Conservation (phyloP, 2,113 vertebrate species). For the Ammodytes dubius region DNA sequence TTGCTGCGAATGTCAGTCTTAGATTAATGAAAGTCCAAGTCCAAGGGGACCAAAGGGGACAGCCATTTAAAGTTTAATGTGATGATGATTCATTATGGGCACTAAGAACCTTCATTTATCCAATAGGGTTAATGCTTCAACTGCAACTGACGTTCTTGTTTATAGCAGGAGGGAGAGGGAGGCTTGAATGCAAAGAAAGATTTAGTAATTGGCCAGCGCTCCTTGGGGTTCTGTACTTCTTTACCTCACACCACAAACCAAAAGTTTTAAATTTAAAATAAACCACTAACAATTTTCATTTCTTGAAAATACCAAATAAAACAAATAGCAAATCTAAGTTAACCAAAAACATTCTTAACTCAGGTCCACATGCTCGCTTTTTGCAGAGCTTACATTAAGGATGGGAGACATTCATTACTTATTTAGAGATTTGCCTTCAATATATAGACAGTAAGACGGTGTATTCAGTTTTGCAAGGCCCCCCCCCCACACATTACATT, state of each 20-base stretch:
- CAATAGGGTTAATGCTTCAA: constrained; percentile 17
- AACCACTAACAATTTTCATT: not conserved
- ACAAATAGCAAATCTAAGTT: not conserved
- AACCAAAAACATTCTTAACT: constrained; percentile 33
- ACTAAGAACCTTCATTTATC: constrained; percentile 14
- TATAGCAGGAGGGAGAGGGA: constrained; percentile 1
- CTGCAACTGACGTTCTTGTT: constrained; percentile 40
- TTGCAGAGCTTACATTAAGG: not conserved
- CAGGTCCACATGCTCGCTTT: not conserved
- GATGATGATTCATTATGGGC: constrained; percentile 10
- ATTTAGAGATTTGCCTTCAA: no score
- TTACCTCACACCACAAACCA: not conserved
- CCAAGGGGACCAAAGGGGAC: not conserved
- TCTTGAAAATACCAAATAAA: not conserved
- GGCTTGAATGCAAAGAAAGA: constrained; percentile 32
- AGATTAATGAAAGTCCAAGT: constrained; percentile 13
- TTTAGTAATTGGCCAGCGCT: constrained; percentile 28
- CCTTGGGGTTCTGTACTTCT: constrained; percentile 8
- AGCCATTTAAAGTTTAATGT: not conserved
- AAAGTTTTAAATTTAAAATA: constrained; percentile 15
- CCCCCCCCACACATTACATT: no score
- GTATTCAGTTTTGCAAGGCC: no score
- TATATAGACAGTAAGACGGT: no score
- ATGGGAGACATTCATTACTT: no score
- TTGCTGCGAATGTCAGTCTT: not conserved